Percentiles rank a stretch among this genome's conserved stretches.
Evolutionary conservation across 2,113 vertebrate genomes (phyloP).

Genomic region (Galbula dea): DNA sequence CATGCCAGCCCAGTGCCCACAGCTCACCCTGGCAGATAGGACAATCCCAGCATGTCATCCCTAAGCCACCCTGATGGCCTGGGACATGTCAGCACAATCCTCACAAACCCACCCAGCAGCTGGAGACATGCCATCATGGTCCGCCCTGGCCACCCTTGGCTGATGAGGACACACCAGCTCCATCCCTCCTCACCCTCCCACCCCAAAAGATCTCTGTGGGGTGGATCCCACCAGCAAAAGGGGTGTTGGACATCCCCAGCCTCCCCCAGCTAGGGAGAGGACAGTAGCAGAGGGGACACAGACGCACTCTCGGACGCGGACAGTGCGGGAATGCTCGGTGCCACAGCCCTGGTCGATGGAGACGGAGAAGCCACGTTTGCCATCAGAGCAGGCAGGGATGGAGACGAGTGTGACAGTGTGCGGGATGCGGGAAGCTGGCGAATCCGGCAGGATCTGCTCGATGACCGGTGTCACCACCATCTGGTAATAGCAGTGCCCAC

Average conservation of each 20-base stretch:
- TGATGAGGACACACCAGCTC: not conserved
- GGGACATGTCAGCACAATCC: not conserved
- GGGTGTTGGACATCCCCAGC: fast-evolving
- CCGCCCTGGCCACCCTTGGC: not conserved
- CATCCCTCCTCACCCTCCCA: not conserved
- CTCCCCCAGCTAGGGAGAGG: not conserved
- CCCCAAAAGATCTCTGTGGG: not conserved
- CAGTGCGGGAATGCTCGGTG: slow-evolving; percentile 82
- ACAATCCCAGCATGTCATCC: not conserved
- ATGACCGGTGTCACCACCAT: slow-evolving; percentile 89
- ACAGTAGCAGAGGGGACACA: not conserved
- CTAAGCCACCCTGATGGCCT: not conserved
- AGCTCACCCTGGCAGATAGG: not conserved
- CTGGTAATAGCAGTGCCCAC: slow-evolving; percentile 95
- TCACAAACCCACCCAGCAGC: not conserved
- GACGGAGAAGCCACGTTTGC: slow-evolving; percentile 89
- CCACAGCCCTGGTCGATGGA: slow-evolving; percentile 85
- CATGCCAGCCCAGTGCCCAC: no score
- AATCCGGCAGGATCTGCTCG: slow-evolving; percentile 83
- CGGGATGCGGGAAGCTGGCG: slow-evolving; percentile 87
- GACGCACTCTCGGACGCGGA: slow-evolving; percentile 91
- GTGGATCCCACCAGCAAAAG: not conserved
- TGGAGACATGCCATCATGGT: fast-evolving
- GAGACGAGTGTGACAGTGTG: slow-evolving; percentile 96
- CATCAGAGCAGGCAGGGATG: slow-evolving; percentile 88